phyloP scores from a whole-genome alignment of 2,888 invertebrate species.

The Sphaerophoria rueppellii region DNA sequence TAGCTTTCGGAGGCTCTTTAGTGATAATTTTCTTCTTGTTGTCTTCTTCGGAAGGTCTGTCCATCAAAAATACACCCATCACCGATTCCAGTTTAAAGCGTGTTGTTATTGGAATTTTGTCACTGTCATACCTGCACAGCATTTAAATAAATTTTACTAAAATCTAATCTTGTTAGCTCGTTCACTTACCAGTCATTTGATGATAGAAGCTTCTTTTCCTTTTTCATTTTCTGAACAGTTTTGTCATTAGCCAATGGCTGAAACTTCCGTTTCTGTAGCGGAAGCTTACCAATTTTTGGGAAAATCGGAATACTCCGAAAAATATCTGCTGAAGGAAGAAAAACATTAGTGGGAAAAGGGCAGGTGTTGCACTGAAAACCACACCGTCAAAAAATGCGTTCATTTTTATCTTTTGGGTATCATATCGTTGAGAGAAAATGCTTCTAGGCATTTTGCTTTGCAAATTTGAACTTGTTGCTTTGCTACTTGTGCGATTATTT shows the following conservation, averaged over 20 bases:
- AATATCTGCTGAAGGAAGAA: constrained; percentile 69
- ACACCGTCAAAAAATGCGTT: constrained; percentile 77
- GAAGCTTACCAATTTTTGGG: constrained; percentile 76
- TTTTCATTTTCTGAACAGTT: constrained; percentile 48
- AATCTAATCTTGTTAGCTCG: neutral
- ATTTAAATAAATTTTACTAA: neutral
- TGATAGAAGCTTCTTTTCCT: constrained; percentile 75
- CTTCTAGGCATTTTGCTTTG: constrained; percentile 76
- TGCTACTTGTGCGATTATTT: constrained; percentile 18
- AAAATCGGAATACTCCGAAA: constrained; percentile 75
- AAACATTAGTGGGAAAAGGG: neutral
- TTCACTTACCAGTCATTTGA: constrained; percentile 76
- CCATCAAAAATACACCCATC: constrained; percentile 76
- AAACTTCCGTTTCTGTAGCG: constrained; percentile 55
- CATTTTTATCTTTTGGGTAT: constrained; percentile 74
- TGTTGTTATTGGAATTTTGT: constrained; percentile 77
- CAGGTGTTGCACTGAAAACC: neutral
- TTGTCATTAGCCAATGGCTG: constrained; percentile 60
- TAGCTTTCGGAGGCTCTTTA: neutral
- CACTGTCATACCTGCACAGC: constrained; percentile 77
- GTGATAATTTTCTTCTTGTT: constrained; percentile 68
- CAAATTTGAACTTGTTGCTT: constrained; percentile 33
- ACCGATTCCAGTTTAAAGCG: constrained; percentile 76
- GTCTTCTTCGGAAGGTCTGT: constrained; percentile 73
- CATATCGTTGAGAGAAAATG: constrained; percentile 77